phyloP scores from a whole-genome alignment of 2,797 vertebrate genomes.

The Sebastes steindachneri region DNA sequence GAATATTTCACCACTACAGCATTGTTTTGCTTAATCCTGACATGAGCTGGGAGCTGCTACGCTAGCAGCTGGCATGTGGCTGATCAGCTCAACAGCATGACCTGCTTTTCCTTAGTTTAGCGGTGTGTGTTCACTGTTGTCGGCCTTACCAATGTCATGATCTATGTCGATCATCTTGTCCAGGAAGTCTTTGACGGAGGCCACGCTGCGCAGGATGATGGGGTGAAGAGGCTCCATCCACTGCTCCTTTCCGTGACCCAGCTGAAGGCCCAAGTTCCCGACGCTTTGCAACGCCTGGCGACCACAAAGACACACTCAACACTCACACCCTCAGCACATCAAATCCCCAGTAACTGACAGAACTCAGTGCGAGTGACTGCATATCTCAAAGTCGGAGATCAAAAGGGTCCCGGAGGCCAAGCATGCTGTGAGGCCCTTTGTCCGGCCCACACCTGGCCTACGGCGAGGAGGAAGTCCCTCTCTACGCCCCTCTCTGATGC shows the following conservation, averaged over 20 bases:
- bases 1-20: conserved; percentile 77
- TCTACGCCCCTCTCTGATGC: conserved; percentile 69
- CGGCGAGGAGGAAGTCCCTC: conserved; percentile 69
- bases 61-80: conserved; percentile 42
- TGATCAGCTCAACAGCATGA: conserved; percentile 19
- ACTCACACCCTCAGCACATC: conserved; percentile 31
- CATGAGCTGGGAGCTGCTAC: conserved; percentile 15
- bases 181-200: conserved; percentile 88
- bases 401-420: conserved; percentile 67
- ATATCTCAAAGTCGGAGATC: conserved; percentile 75
- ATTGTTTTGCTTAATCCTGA: conserved; percentile 49
- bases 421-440: conserved; percentile 77
- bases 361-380: conserved; percentile 44
- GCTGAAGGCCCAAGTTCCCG: conserved; percentile 92
- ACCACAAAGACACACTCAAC: conserved; percentile 40
- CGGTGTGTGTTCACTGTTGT: background rate
- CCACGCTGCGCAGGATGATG: conserved; percentile 88
- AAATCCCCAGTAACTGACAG: conserved; percentile 36
- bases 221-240: conserved; percentile 93
- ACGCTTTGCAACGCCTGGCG: conserved; percentile 91
- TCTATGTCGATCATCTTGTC: conserved; percentile 88
- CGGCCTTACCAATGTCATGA: conserved; percentile 83
- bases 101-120: conserved; percentile 11
- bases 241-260: conserved; percentile 92
- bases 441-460: conserved; percentile 78